Evolutionary conservation across 2,113 vertebrate species (phyloP).

Genomic region (Tychaedon coryphoeus): DNA sequence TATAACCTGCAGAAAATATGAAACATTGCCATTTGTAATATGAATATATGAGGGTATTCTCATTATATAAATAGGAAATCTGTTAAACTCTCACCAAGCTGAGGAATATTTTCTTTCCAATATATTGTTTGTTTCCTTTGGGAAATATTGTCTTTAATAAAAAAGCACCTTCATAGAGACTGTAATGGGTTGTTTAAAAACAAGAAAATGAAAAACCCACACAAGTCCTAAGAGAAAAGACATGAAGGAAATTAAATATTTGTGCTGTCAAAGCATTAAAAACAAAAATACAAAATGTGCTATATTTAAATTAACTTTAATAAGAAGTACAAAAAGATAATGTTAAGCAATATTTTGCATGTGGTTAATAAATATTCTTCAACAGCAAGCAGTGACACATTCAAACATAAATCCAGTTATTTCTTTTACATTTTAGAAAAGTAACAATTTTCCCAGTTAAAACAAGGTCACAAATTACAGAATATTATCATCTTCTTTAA

Average conservation of each 20-base stretch:
- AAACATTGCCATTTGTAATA: neutral
- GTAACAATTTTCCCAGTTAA: conserved; percentile 66
- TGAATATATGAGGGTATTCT: neutral
- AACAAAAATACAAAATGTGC: conserved; percentile 28
- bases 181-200: conserved; percentile 14
- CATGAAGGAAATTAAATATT: neutral
- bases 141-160: conserved; percentile 9
- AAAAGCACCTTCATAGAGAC: neutral
- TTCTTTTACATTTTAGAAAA: conserved; percentile 71
- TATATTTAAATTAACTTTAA: conserved; percentile 79
- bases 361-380: conserved; percentile 64
- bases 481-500: conserved; percentile 55
- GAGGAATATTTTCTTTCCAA: neutral
- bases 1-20: neutral
- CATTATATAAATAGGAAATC: neutral
- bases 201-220: neutral
- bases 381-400: conserved; percentile 70
- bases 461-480: conserved; percentile 75
- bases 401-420: conserved; percentile 66
- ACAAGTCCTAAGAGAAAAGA: neutral
- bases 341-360: conserved; percentile 70
- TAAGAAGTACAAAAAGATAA: conserved; percentile 75
- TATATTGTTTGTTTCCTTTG: neutral
- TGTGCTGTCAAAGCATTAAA: conserved; percentile 22
- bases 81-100: neutral